Base-by-base conservation (phyloP, 2,797 vertebrate species). In the Chelonia mydas region DNA sequence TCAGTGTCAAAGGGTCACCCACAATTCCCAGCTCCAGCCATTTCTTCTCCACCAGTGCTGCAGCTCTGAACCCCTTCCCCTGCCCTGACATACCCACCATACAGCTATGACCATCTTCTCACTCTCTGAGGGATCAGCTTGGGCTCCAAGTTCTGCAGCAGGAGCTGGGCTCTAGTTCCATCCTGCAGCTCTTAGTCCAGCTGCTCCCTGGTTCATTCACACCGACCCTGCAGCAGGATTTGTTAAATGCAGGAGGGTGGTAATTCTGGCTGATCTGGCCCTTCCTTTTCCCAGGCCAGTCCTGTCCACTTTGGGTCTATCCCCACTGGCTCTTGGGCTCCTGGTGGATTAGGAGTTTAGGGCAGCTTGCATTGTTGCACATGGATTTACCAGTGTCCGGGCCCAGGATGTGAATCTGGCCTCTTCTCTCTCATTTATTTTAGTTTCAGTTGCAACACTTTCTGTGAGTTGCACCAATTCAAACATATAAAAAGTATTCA, bases 381-480 rank as follows among this genome's bases (percentile, higher is more conserved):
- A 81, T 76, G n/a, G 8, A 4, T 15, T 92, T 65, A 68, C 49
- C 37, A 12, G 16, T 0, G 41, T 79, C 5, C 9, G 21, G 1
- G n/a, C 23, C 37, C 7, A 55, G 57, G 61, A 77, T 72, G 33
- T 54, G 3, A 7, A 3, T 41, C 57, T 12, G 9, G 45, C 17
- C 45, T n/a, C 27, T 86, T 28, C 8, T 90, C 57, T 93, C 31
- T 53, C 12, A 28, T 45, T 45, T 27, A 28, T 45, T 47, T 25
- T 0, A 0, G 0, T 79, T 79, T 83, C 76, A 80, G 54, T 90
- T 50, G 17, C 50, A 84, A 19, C 41, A 33, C 8, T 0, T 19
- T 68, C n/a, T 74, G 13, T 57, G n/a, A 81, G 47, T 81, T 92
- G 57, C 7, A 33, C 1, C 53, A 74, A 65, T 54, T 87, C 51